Percentiles rank a stretch among this genome's conserved stretches.
phyloP scores from a whole-genome alignment of 2,888 invertebrate species.

The Agrotis ipsilon region DNA sequence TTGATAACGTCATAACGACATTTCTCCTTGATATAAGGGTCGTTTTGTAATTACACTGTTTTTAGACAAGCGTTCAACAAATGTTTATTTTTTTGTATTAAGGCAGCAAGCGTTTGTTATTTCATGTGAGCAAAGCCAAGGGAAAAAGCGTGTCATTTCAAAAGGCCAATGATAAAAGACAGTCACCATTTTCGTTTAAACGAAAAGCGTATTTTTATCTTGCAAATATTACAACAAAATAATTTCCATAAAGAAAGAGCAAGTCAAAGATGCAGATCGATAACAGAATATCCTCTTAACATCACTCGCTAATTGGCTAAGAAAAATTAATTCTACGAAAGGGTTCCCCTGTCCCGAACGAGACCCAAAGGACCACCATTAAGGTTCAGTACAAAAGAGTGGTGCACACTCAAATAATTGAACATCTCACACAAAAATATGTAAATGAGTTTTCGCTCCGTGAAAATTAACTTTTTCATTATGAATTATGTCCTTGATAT shows the following conservation, averaged over 20 bases:
- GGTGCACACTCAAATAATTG: slow-evolving; percentile 86
- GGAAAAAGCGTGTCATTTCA: no score
- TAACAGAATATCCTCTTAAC: slow-evolving; percentile 78
- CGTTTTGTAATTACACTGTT: no score
- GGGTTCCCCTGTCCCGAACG: slow-evolving; percentile 83
- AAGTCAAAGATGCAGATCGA: slow-evolving; percentile 76
- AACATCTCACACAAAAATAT: slow-evolving; percentile 87
- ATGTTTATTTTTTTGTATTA: no score
- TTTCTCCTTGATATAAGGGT: no score
- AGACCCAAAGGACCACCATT: slow-evolving; percentile 83
- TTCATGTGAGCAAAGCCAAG: no score
- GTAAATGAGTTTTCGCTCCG: slow-evolving; percentile 85
- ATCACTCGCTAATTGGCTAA: slow-evolving; percentile 87
- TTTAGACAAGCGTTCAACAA: no score
- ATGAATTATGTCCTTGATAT: slow-evolving; percentile 89
- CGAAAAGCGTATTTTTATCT: background rate
- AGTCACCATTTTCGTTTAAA: no score
- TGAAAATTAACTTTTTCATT: slow-evolving; percentile 91
- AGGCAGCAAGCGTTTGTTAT: no score
- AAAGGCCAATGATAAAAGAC: no score
- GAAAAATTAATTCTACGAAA: slow-evolving; percentile 90
- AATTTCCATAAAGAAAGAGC: slow-evolving; percentile 18
- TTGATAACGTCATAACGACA: no score
- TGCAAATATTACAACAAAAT: background rate
- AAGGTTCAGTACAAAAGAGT: slow-evolving; percentile 79